Evolutionary conservation across 2,888 invertebrate genomes (phyloP).

Genomic region (Altica lythri): DNA sequence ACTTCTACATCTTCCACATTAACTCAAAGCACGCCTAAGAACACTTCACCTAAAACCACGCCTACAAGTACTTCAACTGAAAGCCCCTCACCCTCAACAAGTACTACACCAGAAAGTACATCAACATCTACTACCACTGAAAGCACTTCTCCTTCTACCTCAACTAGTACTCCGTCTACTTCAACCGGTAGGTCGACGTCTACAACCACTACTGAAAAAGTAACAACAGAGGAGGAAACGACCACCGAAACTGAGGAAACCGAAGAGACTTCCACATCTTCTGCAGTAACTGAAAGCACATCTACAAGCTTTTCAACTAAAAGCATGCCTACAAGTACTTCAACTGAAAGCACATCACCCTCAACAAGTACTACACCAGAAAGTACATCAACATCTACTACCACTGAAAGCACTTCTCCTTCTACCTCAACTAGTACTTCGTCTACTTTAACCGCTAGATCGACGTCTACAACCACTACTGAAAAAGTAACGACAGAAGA

Average conservation of each 20-base stretch:
- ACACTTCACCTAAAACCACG: too few relatives aligned
- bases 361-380: neutral
- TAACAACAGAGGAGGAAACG: too few relatives aligned
- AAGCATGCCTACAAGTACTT: too few relatives aligned
- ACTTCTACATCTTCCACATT: too few relatives aligned
- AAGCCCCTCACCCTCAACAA: too few relatives aligned
- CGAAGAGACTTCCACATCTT: conserved; percentile 2
- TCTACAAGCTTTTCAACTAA: neutral
- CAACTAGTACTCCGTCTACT: too few relatives aligned
- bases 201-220: too few relatives aligned
- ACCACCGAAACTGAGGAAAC: neutral
- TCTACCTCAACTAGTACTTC: neutral
- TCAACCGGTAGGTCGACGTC: too few relatives aligned
- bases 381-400: too few relatives aligned
- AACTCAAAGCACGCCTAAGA: too few relatives aligned
- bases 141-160: neutral
- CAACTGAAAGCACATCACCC: too few relatives aligned
- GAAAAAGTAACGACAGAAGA: neutral
- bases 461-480: neutral
- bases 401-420: neutral
- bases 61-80: too few relatives aligned
- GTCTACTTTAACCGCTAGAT: neutral
- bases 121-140: neutral
- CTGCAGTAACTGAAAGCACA: neutral
- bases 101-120: neutral